Percentiles rank a stretch among this genome's conserved stretches.
These are phyloP conservation scores for Turdus rufiventris DNA, from an alignment of 2,113 vertebrate species.

Conservation along the genomic window DNA sequence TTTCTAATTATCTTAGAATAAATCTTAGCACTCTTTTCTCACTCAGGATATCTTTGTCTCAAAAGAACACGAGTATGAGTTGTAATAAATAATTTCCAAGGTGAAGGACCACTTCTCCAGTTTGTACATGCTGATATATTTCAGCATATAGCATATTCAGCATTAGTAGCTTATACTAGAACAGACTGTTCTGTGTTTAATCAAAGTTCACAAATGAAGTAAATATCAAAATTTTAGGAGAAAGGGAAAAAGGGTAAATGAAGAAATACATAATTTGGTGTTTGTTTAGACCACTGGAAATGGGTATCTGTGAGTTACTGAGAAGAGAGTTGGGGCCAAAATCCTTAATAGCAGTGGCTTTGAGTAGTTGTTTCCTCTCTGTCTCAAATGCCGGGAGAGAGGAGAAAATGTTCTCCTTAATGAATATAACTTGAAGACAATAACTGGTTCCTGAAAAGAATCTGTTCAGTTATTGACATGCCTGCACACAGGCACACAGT, in stretches of 20 bases:
- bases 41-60: background rate
- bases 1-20: background rate
- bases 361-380: background rate
- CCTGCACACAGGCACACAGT: accelerated
- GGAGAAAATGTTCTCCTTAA: accelerated
- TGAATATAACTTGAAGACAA: background rate
- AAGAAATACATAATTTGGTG: accelerated
- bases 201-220: background rate
- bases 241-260: background rate
- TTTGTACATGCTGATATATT: background rate
- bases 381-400: background rate
- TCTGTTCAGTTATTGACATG: background rate
- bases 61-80: background rate
- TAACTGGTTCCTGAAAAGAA: background rate
- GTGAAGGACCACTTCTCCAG: background rate
- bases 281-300: background rate
- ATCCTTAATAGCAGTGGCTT: background rate
- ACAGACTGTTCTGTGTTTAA: background rate
- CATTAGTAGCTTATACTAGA: background rate
- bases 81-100: background rate
- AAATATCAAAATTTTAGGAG: background rate
- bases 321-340: background rate
- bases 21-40: background rate
- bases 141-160: background rate
- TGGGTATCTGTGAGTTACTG: background rate